phyloP scores from a whole-genome alignment of 2,113 vertebrate genomes.

The Silurus asotus region DNA sequence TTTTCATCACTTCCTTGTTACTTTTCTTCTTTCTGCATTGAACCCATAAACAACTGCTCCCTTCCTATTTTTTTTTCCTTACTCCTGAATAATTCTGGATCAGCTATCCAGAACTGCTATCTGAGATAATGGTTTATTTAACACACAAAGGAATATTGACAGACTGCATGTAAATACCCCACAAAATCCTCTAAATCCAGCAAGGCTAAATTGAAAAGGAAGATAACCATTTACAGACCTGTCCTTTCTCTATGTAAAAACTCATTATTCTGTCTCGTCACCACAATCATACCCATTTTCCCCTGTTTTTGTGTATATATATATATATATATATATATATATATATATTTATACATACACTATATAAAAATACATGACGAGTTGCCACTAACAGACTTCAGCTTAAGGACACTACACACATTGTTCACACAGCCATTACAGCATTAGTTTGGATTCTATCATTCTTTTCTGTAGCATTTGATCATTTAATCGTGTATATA shows the following conservation, averaged over 20 bases:
- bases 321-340: no score
- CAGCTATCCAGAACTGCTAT: background rate
- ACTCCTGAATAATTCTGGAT: conserved; percentile 21
- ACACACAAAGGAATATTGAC: conserved; percentile 11
- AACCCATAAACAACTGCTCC: conserved; percentile 7
- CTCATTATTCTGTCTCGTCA: conserved; percentile 35
- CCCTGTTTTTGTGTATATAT: conserved; percentile 32
- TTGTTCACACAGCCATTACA: conserved; percentile 41
- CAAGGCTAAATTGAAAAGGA: conserved; percentile 10
- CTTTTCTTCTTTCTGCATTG: conserved; percentile 15
- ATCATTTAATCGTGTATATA: background rate
- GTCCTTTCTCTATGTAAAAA: conserved; percentile 34
- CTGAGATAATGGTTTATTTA: conserved; percentile 15
- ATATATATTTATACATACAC: no score
- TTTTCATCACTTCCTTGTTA: conserved; percentile 9
- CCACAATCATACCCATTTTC: conserved; percentile 42
- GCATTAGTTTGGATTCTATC: conserved; percentile 42
- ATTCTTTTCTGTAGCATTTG: conserved; percentile 27
- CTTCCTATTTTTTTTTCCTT: background rate
- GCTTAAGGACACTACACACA: conserved; percentile 30
- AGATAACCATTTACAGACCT: background rate
- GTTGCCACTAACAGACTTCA: conserved; percentile 15
- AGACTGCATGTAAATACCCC: background rate
- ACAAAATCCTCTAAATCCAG: background rate
- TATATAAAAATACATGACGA: background rate